Conservation (phyloP, 2,113 vertebrate genomes). For the Meleagris gallopavo region DNA sequence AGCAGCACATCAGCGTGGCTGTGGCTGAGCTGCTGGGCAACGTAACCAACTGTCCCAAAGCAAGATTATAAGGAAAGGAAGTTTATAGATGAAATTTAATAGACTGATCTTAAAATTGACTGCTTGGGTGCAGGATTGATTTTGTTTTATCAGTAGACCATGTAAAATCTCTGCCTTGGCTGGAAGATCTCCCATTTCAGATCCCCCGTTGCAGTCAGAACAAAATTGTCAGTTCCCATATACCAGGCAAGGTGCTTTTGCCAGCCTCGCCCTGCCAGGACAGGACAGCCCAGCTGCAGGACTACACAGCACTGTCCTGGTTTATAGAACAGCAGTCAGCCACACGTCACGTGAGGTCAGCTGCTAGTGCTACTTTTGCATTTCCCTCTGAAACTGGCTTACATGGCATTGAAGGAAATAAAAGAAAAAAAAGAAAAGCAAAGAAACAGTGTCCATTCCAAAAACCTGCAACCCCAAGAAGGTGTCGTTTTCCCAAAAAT, state of each 20-base stretch:
- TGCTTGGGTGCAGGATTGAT: background rate
- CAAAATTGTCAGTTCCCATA: background rate
- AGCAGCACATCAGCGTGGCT: background rate
- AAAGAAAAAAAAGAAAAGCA: background rate
- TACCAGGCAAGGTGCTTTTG: background rate
- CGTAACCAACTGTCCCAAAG: background rate
- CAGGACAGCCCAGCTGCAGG: background rate
- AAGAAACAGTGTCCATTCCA: background rate
- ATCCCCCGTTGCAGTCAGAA: background rate
- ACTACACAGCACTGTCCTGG: background rate
- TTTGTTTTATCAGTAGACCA: background rate
- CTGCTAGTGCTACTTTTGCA: background rate
- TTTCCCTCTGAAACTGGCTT: background rate
- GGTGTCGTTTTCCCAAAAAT: background rate
- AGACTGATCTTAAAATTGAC: background rate
- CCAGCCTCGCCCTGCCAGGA: background rate
- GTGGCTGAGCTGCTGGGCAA: background rate
- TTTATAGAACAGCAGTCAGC: background rate
- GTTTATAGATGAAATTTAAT: background rate
- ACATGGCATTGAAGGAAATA: background rate
- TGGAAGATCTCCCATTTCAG: slow-evolving; percentile 18
- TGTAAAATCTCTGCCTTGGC: background rate
- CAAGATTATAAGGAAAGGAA: background rate
- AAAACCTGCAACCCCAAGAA: background rate
- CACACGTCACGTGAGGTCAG: background rate